phyloP scores from a whole-genome alignment of 2,888 invertebrate species.

The Sminthurinus aureus region DNA sequence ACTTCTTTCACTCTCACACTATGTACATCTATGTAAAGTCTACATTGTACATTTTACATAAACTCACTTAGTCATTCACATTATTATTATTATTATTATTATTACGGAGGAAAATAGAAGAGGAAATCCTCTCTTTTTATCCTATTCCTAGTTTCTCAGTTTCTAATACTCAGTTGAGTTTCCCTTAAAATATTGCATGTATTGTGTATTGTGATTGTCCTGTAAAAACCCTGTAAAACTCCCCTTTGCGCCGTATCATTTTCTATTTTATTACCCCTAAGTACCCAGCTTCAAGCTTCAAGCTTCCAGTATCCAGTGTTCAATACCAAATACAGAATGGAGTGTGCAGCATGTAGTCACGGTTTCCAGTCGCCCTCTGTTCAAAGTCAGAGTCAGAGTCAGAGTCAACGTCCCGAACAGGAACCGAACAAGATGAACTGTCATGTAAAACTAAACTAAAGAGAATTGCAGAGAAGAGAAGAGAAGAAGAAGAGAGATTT shows the following conservation, averaged over 20 bases:
- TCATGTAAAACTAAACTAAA: no score
- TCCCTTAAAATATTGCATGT: neutral
- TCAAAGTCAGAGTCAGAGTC: no score
- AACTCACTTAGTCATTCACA: neutral
- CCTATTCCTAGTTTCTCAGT: neutral
- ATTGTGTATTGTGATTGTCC: neutral
- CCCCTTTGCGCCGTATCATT: no score
- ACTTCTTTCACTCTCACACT: neutral
- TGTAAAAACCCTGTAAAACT: neutral
- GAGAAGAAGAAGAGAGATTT: no score
- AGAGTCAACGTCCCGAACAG: no score
- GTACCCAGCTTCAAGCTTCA: no score
- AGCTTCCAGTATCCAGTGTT: no score
- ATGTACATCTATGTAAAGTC: neutral
- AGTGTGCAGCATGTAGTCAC: no score
- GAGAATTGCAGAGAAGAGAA: no score
- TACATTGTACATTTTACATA: neutral
- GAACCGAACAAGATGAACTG: no score
- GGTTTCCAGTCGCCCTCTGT: no score
- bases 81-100: neutral
- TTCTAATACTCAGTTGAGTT: neutral
- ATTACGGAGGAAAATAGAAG: neutral
- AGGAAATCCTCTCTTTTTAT: conserved; percentile 4
- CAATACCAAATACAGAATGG: no score
- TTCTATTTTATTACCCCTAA: neutral